phyloP scores from a whole-genome alignment of 2,113 vertebrate genomes.

The Pterocles orientalis region DNA sequence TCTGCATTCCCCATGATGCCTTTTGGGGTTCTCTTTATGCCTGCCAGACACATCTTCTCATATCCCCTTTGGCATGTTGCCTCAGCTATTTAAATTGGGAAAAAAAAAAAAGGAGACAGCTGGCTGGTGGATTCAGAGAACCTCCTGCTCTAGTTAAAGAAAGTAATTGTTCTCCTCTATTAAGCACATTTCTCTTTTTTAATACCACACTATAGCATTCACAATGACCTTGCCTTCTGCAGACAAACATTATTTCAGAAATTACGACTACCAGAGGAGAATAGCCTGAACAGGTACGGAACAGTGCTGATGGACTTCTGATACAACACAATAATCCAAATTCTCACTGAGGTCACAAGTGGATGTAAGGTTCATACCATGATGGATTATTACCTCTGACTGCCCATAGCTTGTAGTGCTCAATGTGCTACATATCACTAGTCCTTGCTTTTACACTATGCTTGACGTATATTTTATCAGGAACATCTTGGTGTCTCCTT shows the following conservation, averaged over 20 bases:
- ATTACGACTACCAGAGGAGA: neutral
- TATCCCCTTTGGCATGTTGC: neutral
- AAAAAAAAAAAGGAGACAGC: constrained; percentile 34
- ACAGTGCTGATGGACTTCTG: neutral
- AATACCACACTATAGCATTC: constrained; percentile 21
- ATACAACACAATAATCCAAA: neutral
- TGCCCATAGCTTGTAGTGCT: neutral
- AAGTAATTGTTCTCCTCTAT: constrained; percentile 26
- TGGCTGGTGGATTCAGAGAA: constrained; percentile 50
- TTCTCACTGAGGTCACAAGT: neutral
- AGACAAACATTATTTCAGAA: constrained; percentile 28
- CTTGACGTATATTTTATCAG: neutral
- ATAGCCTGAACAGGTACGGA: neutral
- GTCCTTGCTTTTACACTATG: neutral
- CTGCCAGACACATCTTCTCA: neutral
- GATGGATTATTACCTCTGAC: neutral
- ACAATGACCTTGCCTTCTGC: constrained; percentile 4
- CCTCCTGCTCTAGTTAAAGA: constrained; percentile 39
- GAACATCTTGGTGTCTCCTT: neutral
- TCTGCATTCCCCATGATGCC: neutral
- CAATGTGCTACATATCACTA: neutral
- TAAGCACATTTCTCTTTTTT: constrained; percentile 1
- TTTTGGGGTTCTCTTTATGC: neutral
- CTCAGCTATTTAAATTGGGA: neutral
- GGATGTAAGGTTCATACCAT: neutral